phyloP scores from a whole-genome alignment of 2,797 vertebrate genomes.

The Typhlichthys eigenmanni region DNA sequence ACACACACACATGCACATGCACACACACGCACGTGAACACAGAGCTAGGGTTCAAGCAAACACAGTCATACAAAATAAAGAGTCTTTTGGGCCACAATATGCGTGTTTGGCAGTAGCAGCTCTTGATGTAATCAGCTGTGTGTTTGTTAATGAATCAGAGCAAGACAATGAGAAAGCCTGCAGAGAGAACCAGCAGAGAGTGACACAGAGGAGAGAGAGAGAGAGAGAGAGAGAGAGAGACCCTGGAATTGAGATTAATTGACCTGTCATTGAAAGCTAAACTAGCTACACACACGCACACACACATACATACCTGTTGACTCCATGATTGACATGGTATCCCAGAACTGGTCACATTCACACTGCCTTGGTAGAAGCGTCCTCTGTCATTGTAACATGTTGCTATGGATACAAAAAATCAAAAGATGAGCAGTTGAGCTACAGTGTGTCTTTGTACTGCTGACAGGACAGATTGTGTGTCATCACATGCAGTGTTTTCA shows the following conservation, averaged over 20 bases:
- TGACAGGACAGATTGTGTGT: not conserved
- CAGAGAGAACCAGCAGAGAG: no score
- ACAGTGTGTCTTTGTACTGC: not conserved
- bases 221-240: no score
- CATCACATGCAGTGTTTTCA: not conserved
- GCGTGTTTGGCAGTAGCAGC: not conserved
- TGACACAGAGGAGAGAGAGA: no score
- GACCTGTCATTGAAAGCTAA: no score
- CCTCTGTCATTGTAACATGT: constrained; percentile 85
- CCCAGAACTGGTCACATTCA: constrained; percentile 81
- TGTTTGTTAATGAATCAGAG: no score
- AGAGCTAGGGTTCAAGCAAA: no score
- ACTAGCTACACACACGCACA: constrained; percentile 18
- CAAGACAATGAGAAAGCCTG: no score
- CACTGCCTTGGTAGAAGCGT: constrained; percentile 84
- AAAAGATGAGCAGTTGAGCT: not conserved
- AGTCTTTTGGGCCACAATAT: not conserved
- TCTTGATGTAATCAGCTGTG: no score
- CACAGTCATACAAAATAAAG: no score
- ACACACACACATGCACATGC: constrained; percentile 15
- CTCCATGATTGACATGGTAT: constrained; percentile 86
- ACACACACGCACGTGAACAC: no score
- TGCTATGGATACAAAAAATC: constrained; percentile 61
- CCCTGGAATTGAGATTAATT: no score
- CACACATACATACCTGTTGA: constrained; percentile 67